A percentile compares a stretch with the other conserved stretches of the same genome.
phyloP scores from a whole-genome alignment of 2,113 vertebrate species.

The Chaetorhynchus papuensis region DNA sequence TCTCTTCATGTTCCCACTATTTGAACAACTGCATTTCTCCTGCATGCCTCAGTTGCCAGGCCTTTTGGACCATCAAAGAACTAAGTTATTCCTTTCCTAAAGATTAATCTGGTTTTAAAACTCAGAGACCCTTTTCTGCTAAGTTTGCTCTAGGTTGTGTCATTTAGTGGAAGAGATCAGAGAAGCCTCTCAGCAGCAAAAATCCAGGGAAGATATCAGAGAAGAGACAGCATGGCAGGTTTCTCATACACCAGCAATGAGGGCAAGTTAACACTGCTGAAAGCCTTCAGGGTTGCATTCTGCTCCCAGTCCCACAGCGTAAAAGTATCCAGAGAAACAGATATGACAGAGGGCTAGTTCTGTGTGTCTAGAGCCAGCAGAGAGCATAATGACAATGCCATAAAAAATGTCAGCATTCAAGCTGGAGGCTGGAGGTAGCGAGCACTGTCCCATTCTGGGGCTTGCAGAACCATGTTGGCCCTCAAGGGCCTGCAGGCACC shows the following conservation, averaged over 20 bases:
- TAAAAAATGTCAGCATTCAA: neutral
- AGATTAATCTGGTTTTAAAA: neutral
- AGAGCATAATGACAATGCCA: neutral
- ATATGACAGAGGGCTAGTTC: neutral
- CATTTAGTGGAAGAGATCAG: neutral
- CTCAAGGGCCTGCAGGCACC: neutral
- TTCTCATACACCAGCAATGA: neutral
- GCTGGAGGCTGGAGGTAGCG: neutral
- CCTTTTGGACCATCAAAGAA: neutral
- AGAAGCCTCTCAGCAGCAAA: neutral
- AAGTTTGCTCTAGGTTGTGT: neutral
- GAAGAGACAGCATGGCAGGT: neutral
- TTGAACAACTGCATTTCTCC: neutral
- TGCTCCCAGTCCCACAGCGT: neutral
- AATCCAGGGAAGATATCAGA: conserved; percentile 6
- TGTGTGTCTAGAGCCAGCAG: neutral
- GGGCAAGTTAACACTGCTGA: neutral
- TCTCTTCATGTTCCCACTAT: neutral
- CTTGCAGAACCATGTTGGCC: neutral
- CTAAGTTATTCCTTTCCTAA: neutral
- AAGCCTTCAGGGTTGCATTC: neutral
- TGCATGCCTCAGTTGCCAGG: neutral
- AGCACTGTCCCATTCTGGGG: neutral
- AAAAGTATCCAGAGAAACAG: conserved; percentile 3
- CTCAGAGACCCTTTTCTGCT: neutral